Percentiles rank a stretch among this genome's conserved stretches.
Conservation (phyloP, 2,888 invertebrate species). For the Callyntrura sp. region DNA sequence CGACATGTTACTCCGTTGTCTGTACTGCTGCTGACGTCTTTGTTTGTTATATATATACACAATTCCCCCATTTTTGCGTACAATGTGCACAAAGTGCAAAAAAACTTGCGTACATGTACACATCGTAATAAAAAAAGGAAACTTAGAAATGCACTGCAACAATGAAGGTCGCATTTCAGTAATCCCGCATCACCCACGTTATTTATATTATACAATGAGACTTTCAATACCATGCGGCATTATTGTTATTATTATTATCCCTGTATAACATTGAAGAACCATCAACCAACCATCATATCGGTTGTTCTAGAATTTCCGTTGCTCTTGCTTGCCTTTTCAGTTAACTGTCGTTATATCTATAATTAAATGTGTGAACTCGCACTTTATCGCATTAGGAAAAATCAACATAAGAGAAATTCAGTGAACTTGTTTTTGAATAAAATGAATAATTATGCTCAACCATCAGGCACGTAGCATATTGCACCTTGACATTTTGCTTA, state of each 20-base stretch:
- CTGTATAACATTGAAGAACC: not conserved
- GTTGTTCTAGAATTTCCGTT: too few relatives aligned
- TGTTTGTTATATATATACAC: not conserved
- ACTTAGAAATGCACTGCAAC: not conserved
- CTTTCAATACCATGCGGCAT: constrained; percentile 50
- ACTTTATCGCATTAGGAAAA: too few relatives aligned
- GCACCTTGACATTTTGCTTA: too few relatives aligned
- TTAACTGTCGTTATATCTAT: constrained; percentile 19
- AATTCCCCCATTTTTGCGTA: constrained; percentile 48
- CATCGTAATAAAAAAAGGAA: constrained; percentile 14
- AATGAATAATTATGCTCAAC: too few relatives aligned
- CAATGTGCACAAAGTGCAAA: too few relatives aligned
- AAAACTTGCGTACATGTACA: too few relatives aligned
- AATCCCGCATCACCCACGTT: constrained; percentile 11
- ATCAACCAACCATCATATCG: too few relatives aligned
- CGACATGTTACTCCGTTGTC: too few relatives aligned
- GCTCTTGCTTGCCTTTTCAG: not conserved
- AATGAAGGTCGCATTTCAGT: constrained; percentile 70
- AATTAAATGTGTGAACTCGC: constrained; percentile 31
- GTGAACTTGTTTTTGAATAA: too few relatives aligned
- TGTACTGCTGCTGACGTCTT: not conserved
- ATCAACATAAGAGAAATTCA: too few relatives aligned
- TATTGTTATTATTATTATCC: constrained; percentile 1
- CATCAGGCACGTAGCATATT: too few relatives aligned
- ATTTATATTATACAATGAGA: constrained; percentile 1